phyloP scores from a whole-genome alignment of 2,113 vertebrate genomes.

The Suncus etruscus region DNA sequence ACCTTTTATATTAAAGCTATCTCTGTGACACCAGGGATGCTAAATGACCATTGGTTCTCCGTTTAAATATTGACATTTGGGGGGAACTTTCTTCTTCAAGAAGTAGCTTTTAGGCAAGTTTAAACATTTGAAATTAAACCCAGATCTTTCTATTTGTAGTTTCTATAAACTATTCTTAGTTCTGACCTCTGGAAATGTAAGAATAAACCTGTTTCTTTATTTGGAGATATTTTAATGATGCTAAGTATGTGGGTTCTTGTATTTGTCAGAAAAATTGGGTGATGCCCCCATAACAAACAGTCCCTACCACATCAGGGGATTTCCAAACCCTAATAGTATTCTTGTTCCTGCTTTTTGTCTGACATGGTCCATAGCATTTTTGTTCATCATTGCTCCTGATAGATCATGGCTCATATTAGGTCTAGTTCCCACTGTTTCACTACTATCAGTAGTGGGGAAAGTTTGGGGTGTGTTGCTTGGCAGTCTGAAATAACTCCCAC shows the following conservation, averaged over 20 bases:
- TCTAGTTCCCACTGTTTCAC: not conserved
- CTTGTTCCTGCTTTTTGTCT: constrained; percentile 1
- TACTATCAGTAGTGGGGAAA: not conserved
- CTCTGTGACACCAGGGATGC: not conserved
- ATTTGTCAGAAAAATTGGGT: constrained; percentile 29
- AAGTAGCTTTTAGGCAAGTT: constrained; percentile 48
- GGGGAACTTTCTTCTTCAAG: not conserved
- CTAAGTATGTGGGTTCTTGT: constrained; percentile 6
- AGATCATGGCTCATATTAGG: not conserved
- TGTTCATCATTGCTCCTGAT: not conserved
- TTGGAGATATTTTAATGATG: constrained; percentile 34
- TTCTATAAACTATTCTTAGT: constrained; percentile 14
- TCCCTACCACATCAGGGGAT: not conserved
- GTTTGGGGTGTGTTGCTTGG: not conserved
- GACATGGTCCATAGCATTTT: not conserved
- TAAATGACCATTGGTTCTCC: not conserved
- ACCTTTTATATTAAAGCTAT: not conserved
- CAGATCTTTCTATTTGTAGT: not conserved
- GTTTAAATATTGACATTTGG: constrained; percentile 4
- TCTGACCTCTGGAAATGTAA: constrained; percentile 18
- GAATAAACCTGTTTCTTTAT: constrained; percentile 12
- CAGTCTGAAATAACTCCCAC: not conserved
- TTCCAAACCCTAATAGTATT: not conserved
- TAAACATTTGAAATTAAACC: constrained; percentile 3
- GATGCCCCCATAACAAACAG: constrained; percentile 16